Evolutionary conservation across 2,113 vertebrate species (phyloP), one percentile per base, ranked within the genome.

Genomic region (Tupaia tana): DNA sequence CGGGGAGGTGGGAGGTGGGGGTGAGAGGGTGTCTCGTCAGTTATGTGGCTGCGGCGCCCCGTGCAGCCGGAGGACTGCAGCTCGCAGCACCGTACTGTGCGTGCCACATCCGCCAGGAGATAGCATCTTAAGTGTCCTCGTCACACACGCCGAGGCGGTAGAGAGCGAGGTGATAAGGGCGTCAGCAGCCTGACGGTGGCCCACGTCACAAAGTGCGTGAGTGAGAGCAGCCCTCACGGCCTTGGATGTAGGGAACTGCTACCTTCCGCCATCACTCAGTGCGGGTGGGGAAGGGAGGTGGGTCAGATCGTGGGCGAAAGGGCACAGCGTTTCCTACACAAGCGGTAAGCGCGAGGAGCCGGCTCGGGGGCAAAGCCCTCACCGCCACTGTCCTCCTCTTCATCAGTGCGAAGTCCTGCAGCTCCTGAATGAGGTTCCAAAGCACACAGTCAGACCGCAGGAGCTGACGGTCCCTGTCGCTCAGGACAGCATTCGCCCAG

Each of bases 311-410:
- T 8, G 0, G 1, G 0, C 3, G 8, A 34, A 58, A 71, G 0
- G 2, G 1, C 9, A 0, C 4, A 1, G 8, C 0, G 8, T 22
- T 11, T 6, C 0, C 52, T 43, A 3, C 14, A 0, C 0, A 0
- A 22, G 0, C 0, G 2, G 31, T 2, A 0, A n/a, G 34, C 12
- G 0, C 13, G 1, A 10, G 0, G 6, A 43, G 1, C 7, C 0
- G 2, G 7, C 20, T 61, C 80, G 6, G 0, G 0, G 27, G 66
- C 74, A 8, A 6, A 34, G 2, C 27, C 34, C 0, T 34, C 22
- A 24, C 31, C 16, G 19, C 13, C 43, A 0, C 2, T 3, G 0
- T 18, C 9, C 0, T 3, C 43, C 4, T 1, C 84, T 3, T 80
- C 24, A 15, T n/a, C 75, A 9, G 1, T 13, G 29, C 9, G 3